These are phyloP conservation scores for Hydraecia micacea DNA, from an alignment of 2,888 invertebrate genomes.

Conservation along the genomic window DNA sequence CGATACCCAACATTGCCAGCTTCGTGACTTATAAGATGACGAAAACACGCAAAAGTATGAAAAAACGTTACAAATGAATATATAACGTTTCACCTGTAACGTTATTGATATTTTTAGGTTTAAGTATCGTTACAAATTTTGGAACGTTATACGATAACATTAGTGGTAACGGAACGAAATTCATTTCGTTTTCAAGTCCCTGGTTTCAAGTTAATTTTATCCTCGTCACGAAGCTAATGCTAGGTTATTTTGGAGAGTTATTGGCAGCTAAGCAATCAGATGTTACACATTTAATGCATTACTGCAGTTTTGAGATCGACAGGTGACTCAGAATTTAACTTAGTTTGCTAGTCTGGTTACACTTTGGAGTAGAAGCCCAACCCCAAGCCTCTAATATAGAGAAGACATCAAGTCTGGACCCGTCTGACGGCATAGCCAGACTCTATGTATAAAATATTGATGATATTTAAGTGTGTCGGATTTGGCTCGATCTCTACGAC, in stretches of 20 bases:
- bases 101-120: too few relatives aligned
- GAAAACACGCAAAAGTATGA: too few relatives aligned
- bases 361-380: background rate
- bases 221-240: background rate
- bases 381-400: too few relatives aligned
- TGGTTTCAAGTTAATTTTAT: slow-evolving; percentile 9
- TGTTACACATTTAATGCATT: slow-evolving; percentile 47
- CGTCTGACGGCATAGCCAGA: background rate
- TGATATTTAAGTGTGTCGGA: slow-evolving; percentile 8
- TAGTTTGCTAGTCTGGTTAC: background rate
- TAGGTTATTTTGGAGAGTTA: slow-evolving; percentile 11
- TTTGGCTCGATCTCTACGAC: background rate
- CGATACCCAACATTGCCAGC: too few relatives aligned
- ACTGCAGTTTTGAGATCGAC: slow-evolving; percentile 31
- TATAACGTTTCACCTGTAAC: too few relatives aligned
- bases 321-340: slow-evolving; percentile 12
- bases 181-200: too few relatives aligned
- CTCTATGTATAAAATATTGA: background rate
- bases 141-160: too few relatives aligned
- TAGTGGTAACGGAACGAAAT: too few relatives aligned
- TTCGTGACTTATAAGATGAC: too few relatives aligned
- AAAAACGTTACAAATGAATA: too few relatives aligned
- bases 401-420: background rate
- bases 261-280: slow-evolving; percentile 35
- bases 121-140: too few relatives aligned